These are phyloP conservation scores for Tichodroma muraria DNA, from an alignment of 2,113 vertebrate genomes.

Conservation along the genomic window DNA sequence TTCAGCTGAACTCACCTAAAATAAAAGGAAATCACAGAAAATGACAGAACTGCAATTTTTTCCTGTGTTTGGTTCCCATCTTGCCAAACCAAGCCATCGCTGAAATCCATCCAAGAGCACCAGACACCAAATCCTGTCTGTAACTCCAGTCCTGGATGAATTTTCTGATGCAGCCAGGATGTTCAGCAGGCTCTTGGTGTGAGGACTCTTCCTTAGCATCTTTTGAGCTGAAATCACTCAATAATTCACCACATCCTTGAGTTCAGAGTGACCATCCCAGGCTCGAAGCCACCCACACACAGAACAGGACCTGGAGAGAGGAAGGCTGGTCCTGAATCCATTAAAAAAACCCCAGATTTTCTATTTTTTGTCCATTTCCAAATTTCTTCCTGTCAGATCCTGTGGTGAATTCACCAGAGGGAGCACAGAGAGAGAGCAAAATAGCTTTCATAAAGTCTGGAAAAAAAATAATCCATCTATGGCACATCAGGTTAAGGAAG, in stretches of 20 bases:
- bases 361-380: background rate
- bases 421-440: background rate
- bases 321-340: background rate
- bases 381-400: background rate
- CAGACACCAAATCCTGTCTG: background rate
- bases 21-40: background rate
- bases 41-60: background rate
- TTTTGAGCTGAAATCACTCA: background rate
- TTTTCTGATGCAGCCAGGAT: rapidly evolving
- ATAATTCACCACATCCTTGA: background rate
- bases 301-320: background rate
- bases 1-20: background rate
- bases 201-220: background rate
- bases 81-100: background rate
- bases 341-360: background rate
- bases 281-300: background rate
- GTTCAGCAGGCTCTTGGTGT: background rate
- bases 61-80: background rate
- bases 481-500: conserved; percentile 47
- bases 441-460: conserved; percentile 2
- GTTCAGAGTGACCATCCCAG: background rate
- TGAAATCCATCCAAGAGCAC: background rate
- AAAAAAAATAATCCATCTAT: background rate
- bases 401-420: background rate
- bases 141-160: background rate